Conservation (phyloP, 2,888 invertebrate species). For the Drosophila falleni region DNA sequence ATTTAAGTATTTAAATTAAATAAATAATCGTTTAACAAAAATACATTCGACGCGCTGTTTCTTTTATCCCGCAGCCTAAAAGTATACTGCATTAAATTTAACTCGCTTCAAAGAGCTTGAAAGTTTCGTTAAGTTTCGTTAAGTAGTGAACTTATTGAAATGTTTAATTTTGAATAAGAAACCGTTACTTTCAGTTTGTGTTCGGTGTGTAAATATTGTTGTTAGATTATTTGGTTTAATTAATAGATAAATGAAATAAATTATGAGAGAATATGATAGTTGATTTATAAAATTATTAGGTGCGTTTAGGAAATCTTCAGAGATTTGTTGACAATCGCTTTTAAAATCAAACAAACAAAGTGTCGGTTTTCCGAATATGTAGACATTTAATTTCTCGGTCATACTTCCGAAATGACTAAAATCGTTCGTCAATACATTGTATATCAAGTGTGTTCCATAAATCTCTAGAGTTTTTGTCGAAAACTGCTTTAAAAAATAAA, state of each 20-base stretch:
- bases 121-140: neutral
- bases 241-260: neutral
- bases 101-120: no score
- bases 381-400: no score
- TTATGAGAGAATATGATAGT: neutral
- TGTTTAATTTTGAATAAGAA: neutral
- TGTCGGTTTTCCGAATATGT: no score
- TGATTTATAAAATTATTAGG: neutral
- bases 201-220: neutral
- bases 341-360: no score
- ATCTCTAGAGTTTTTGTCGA: no score
- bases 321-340: neutral
- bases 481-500: no score
- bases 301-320: neutral
- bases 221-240: neutral
- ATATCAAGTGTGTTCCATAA: no score
- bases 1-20: conserved; percentile 75
- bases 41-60: neutral
- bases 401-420: no score
- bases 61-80: conserved; percentile 30
- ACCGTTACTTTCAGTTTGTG: neutral
- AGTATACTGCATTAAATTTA: conserved; percentile 39
- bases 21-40: conserved; percentile 65
- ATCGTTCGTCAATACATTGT: neutral
- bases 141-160: neutral